Conservation (phyloP, 2,888 invertebrate species). For the Desoria tigrina region DNA sequence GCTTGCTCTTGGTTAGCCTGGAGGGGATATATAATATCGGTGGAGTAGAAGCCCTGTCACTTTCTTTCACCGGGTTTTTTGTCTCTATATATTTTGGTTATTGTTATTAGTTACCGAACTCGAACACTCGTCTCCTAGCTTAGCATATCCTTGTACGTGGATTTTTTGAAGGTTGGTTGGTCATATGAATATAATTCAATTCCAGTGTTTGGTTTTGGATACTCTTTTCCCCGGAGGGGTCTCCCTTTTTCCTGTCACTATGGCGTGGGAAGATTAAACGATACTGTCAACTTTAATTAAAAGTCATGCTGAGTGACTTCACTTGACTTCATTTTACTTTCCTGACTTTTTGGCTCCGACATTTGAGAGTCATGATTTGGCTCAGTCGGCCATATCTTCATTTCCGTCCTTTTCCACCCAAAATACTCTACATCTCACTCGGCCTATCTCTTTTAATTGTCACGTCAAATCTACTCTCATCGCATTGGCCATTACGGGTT, state of each 20-base stretch:
- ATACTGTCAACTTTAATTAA: conserved; percentile 52
- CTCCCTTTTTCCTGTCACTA: conserved; percentile 23
- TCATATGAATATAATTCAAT: conserved; percentile 17
- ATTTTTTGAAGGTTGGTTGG: not conserved
- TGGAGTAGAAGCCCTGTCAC: too few species aligned
- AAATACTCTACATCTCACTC: too few species aligned
- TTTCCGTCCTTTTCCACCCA: conserved; percentile 2
- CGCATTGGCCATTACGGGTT: too few species aligned
- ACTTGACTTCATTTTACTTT: conserved; percentile 30
- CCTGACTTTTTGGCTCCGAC: conserved; percentile 16
- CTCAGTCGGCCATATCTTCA: not conserved
- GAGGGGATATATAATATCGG: too few species aligned
- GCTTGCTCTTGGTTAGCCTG: not conserved
- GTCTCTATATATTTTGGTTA: not conserved
- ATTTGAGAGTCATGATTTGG: conserved; percentile 6
- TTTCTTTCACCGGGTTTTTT: conserved; percentile 6
- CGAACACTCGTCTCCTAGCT: not conserved
- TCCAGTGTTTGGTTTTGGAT: conserved; percentile 17
- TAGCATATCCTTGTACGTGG: not conserved
- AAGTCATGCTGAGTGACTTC: conserved; percentile 47
- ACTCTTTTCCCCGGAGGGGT: conserved; percentile 16
- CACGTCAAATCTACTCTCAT: too few species aligned
- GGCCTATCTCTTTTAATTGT: too few species aligned
- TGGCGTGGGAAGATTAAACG: conserved; percentile 43
- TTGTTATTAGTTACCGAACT: not conserved